These are phyloP conservation scores for Drosophila fuyamai DNA, from an alignment of 1,140 invertebrate species.

Conservation along the genomic window DNA sequence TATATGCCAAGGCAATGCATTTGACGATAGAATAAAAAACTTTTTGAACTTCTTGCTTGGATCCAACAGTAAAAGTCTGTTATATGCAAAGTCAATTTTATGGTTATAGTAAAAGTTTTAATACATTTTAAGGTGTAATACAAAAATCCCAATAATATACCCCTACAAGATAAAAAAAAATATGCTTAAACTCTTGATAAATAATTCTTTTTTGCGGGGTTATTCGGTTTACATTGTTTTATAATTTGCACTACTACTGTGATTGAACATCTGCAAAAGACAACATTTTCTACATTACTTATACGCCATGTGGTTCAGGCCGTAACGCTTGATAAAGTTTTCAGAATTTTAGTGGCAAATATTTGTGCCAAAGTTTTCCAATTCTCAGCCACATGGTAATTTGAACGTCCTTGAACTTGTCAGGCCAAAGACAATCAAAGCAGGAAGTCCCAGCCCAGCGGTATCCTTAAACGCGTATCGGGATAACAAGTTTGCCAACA, in stretches of 20 bases:
- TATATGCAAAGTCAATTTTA: background rate
- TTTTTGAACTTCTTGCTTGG: background rate
- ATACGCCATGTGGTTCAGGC: conserved; percentile 60
- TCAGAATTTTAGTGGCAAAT: conserved; percentile 7
- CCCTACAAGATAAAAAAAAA: no score
- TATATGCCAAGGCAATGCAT: conserved; percentile 47
- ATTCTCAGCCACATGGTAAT: background rate
- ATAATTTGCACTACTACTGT: background rate
- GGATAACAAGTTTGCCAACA: conserved; percentile 67
- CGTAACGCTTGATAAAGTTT: conserved; percentile 50
- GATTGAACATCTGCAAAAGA: conserved; percentile 20
- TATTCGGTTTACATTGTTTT: no score
- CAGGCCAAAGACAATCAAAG: conserved; percentile 17
- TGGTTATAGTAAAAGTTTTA: no score
- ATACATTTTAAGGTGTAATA: no score
- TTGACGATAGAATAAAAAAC: conserved; percentile 22
- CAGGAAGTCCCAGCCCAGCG: conserved; percentile 31
- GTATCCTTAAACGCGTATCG: conserved; percentile 41
- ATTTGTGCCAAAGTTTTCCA: conserved; percentile 11
- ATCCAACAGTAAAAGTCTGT: background rate
- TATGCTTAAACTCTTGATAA: no score
- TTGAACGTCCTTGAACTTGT: conserved; percentile 81
- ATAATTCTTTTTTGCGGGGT: no score
- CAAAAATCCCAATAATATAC: no score
- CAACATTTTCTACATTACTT: conserved; percentile 20